A percentile compares a stretch with the other conserved stretches of the same genome.
Evolutionary conservation across 2,113 vertebrate species (phyloP).

Genomic region (Labeo rohita): DNA sequence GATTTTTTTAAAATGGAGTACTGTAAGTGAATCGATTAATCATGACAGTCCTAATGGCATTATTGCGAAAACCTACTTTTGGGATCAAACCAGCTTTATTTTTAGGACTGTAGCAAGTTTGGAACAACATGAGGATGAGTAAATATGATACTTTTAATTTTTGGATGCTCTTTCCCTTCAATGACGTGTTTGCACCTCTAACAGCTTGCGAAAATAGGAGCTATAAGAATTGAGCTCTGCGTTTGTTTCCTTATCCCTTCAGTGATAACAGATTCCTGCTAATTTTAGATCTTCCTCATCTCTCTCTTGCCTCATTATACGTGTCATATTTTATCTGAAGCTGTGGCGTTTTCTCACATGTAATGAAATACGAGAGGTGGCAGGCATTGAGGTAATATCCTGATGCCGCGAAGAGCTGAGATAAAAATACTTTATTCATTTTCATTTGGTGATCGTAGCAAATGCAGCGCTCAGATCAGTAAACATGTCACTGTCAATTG

Average conservation of each 20-base stretch:
- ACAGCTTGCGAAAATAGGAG: neutral
- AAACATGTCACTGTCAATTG: slow-evolving; percentile 10
- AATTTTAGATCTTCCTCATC: slow-evolving; percentile 15
- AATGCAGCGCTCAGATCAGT: slow-evolving; percentile 4
- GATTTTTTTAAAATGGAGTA: too few species aligned
- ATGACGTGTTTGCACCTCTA: neutral
- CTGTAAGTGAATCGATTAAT: too few species aligned
- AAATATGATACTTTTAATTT: neutral
- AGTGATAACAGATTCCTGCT: slow-evolving; percentile 21
- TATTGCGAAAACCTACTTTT: too few species aligned
- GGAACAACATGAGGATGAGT: neutral
- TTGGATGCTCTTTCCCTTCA: neutral
- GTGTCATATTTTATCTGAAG: slow-evolving; percentile 25
- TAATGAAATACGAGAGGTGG: slow-evolving; percentile 24
- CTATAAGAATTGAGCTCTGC: neutral
- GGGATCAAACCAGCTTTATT: too few species aligned
- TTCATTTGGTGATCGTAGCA: slow-evolving; percentile 21
- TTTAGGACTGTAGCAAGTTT: neutral
- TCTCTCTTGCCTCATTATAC: slow-evolving; percentile 13
- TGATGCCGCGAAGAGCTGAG: neutral
- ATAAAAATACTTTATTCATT: slow-evolving; percentile 24
- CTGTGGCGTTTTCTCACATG: slow-evolving; percentile 11
- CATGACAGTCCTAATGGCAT: too few species aligned
- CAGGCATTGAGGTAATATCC: slow-evolving; percentile 30
- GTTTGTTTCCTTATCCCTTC: neutral